These are phyloP conservation scores for Hydrolagus affinis DNA, from an alignment of 2,113 vertebrate genomes.

Conservation along the genomic window DNA sequence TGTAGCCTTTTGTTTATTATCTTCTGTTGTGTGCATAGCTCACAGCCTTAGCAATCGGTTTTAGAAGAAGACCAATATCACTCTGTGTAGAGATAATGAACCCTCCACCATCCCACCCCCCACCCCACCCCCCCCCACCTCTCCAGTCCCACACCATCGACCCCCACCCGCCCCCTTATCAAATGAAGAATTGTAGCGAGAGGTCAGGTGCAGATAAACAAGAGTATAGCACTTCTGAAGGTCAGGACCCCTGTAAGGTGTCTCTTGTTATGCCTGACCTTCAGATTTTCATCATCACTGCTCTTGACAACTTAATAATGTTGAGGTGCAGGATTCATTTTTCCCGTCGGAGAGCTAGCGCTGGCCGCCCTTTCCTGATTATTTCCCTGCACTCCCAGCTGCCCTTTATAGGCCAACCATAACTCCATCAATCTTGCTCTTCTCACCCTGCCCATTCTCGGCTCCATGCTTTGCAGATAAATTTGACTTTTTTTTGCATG, in stretches of 20 bases:
- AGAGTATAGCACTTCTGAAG: constrained; percentile 91
- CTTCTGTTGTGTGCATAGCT: constrained; percentile 56
- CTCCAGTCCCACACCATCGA: constrained; percentile 37
- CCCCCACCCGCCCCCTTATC: constrained; percentile 64
- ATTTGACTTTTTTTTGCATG: constrained; percentile 40
- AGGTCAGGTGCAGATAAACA: constrained; percentile 99
- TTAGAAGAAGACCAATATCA: constrained; percentile 61
- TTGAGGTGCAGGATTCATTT: constrained; percentile 78
- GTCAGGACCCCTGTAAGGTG: constrained; percentile 89
- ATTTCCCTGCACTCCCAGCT: constrained; percentile 86
- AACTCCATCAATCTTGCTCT: constrained; percentile 93
- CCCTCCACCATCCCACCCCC: constrained; percentile 36
- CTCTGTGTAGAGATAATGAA: constrained; percentile 57
- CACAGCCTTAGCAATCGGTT: constrained; percentile 55
- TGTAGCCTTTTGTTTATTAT: constrained; percentile 52
- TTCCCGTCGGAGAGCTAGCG: constrained; percentile 70
- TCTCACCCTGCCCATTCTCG: constrained; percentile 63
- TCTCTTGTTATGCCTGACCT: constrained; percentile 97
- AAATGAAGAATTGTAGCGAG: constrained; percentile 97
- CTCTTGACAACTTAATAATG: constrained; percentile 92
- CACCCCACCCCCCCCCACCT: constrained; percentile 37
- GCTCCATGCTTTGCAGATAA: constrained; percentile 51
- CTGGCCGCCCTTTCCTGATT: constrained; percentile 91
- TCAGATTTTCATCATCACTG: constrained; percentile 98
- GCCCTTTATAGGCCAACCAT: constrained; percentile 95